Base-by-base conservation (phyloP, 37 sponge, comb jelly and placozoan species). In the Corticium candelabrum region DNA sequence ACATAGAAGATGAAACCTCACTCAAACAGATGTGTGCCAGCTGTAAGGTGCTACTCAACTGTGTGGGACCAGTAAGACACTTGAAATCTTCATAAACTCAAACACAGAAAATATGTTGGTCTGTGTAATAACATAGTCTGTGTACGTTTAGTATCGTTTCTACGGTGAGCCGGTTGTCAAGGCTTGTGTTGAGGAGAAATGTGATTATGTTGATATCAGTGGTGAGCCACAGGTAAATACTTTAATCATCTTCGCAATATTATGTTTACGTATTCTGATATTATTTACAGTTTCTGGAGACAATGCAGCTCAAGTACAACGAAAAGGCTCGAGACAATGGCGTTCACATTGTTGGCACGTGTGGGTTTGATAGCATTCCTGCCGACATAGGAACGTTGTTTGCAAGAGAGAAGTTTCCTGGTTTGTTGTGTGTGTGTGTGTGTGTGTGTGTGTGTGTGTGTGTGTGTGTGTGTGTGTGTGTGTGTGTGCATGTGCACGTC, bases 161-260 rank as follows among this genome's bases (percentile, higher is more conserved):
- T n/a, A n/a, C n/a, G n/a, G n/a, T n/a, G n/a, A n/a, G n/a, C n/a
- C n/a, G n/a, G n/a, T n/a, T n/a, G n/a, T n/a, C n/a, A n/a, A 81
- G 76, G 89, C 83, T 1, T 90, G 91, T 74, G 77, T 95, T 31
- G 84, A 37, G 15, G 70, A 78, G 74, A 85, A 87, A 38, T 86
- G 87, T 68, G 80, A 95, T 84, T 90, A 95, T 69, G 79, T 95
- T 2, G 96, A 95, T 75, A 86, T 95, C 67, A 89, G 88, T 78
- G 96, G 96, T 35, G 96, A 95, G 68, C 84, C 90, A 1, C 87
- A 83, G 68, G 91, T 94, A 67, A 85, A 89, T 82, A n/a, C n/a
- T n/a, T n/a, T n/a, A n/a, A n/a, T n/a, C n/a, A n/a, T n/a, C n/a
- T n/a, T n/a, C n/a, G n/a, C n/a, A n/a, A n/a, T n/a, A n/a, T n/a